These are phyloP conservation scores for Omphaloscelis lunosa DNA, from an alignment of 2,888 invertebrate species.

Conservation along the genomic window DNA sequence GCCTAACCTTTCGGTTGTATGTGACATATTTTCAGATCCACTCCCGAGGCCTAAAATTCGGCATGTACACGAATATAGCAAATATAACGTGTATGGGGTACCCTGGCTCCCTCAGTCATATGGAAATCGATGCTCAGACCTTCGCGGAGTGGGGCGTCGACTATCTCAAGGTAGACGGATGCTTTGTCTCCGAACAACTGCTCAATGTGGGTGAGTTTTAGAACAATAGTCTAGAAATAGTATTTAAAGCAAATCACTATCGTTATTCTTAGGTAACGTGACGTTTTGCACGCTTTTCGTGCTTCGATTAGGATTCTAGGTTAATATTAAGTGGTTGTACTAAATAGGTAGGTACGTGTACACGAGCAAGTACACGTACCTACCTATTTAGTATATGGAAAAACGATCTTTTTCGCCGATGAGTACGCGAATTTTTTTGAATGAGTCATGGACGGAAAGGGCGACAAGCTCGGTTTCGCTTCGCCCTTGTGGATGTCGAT, in stretches of 20 bases:
- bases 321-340: neutral
- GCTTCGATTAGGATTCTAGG: neutral
- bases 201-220: conserved; percentile 79
- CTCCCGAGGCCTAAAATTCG: conserved; percentile 93
- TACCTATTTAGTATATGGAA: neutral
- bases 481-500: too few relatives aligned
- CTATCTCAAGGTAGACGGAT: conserved; percentile 96
- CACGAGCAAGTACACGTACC: neutral
- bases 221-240: conserved; percentile 5
- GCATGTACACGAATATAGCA: conserved; percentile 96
- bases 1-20: neutral
- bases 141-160: conserved; percentile 95
- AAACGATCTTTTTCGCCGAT: neutral
- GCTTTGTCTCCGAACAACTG: conserved; percentile 91
- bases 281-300: conserved; percentile 18
- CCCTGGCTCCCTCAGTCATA: conserved; percentile 92
- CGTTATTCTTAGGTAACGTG: conserved; percentile 2
- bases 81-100: conserved; percentile 94
- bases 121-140: conserved; percentile 92
- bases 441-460: neutral
- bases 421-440: neutral
- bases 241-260: neutral
- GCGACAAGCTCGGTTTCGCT: too few relatives aligned
- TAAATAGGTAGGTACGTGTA: too few relatives aligned
- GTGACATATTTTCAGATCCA: conserved; percentile 90